A percentile compares a stretch with the other conserved stretches of the same genome.
phyloP scores from a whole-genome alignment of 2,113 vertebrate genomes.

The Charina bottae region DNA sequence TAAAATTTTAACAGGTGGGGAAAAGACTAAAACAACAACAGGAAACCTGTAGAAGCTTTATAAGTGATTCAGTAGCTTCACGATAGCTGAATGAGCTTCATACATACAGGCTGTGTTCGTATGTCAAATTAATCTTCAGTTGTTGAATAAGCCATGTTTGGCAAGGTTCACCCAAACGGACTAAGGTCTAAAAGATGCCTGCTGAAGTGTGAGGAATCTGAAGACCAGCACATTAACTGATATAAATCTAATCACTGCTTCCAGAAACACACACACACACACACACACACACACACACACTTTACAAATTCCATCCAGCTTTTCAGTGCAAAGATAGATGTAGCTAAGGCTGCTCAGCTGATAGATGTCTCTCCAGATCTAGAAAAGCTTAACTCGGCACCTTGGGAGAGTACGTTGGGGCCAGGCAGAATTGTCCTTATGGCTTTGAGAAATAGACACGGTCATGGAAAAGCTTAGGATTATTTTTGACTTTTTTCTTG shows the following conservation, averaged over 20 bases:
- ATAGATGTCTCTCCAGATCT: neutral
- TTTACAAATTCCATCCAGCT: neutral
- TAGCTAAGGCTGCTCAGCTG: too few relatives aligned
- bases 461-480: constrained; percentile 44
- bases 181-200: neutral
- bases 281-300: too few relatives aligned
- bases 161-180: neutral
- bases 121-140: neutral
- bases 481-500: constrained; percentile 67
- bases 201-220: too few relatives aligned
- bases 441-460: neutral
- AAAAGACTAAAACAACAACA: too few relatives aligned
- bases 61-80: neutral
- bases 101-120: neutral
- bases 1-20: neutral
- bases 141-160: neutral
- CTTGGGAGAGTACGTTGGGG: too few relatives aligned
- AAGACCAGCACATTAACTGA: neutral
- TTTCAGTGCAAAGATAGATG: neutral
- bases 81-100: neutral
- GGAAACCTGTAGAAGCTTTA: neutral
- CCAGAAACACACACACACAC: neutral
- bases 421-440: neutral
- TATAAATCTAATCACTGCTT: neutral
- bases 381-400: neutral